phyloP scores from a whole-genome alignment of 2,113 vertebrate genomes.

The Carollia perspicillata region DNA sequence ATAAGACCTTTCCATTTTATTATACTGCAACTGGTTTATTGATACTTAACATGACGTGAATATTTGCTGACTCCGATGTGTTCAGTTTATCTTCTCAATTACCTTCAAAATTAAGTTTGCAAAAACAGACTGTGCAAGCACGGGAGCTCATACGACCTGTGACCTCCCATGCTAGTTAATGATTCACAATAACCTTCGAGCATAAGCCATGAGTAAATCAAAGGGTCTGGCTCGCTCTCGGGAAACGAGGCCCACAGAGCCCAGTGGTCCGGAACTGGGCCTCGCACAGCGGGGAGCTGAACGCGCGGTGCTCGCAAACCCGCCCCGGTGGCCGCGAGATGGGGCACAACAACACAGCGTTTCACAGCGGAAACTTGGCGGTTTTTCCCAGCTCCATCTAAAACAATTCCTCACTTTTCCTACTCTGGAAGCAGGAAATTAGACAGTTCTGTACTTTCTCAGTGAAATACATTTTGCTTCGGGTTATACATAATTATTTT shows the following conservation, averaged over 20 bases:
- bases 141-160: background rate
- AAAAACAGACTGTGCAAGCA: background rate
- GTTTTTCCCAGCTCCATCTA: background rate
- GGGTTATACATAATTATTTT: conserved; percentile 1
- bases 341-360: background rate
- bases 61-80: conserved; percentile 52
- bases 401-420: background rate
- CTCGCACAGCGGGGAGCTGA: background rate
- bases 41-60: conserved; percentile 53
- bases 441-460: background rate
- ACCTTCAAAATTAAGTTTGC: background rate
- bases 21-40: conserved; percentile 57
- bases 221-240: background rate
- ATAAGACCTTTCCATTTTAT: conserved; percentile 64
- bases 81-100: conserved; percentile 47
- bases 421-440: background rate
- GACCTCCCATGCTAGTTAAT: conserved; percentile 24
- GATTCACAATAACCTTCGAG: conserved; percentile 26
- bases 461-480: conserved; percentile 11
- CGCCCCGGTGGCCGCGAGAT: background rate
- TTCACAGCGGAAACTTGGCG: background rate
- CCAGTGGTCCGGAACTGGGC: background rate
- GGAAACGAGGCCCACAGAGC: background rate
- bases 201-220: background rate
- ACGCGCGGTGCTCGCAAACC: background rate